These are phyloP conservation scores for Palaemon carinicauda DNA, from an alignment of 1,140 invertebrate species.

Conservation along the genomic window DNA sequence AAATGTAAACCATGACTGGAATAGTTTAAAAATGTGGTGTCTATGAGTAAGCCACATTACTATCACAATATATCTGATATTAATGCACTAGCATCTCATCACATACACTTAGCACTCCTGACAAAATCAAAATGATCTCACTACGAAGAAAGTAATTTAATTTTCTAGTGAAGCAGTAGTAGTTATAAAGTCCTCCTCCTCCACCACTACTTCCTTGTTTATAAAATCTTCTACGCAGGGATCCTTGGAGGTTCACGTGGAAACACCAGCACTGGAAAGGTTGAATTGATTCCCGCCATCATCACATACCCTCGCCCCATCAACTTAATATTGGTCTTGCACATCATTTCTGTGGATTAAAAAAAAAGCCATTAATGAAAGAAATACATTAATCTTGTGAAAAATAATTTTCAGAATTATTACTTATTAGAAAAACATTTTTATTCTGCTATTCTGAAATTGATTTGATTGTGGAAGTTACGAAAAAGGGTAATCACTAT, in stretches of 20 bases:
- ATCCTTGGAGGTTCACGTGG: constrained; percentile 49
- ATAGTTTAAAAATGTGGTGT: neutral
- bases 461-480: too few species aligned
- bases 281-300: constrained; percentile 26
- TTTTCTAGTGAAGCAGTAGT: constrained; percentile 6
- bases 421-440: too few species aligned
- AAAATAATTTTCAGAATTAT: too few species aligned
- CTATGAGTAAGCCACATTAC: constrained; percentile 31
- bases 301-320: constrained; percentile 7
- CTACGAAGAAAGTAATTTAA: neutral
- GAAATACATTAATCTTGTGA: too few species aligned
- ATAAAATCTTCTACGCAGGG: constrained; percentile 31
- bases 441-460: too few species aligned
- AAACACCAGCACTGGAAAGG: constrained; percentile 37
- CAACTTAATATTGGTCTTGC: constrained; percentile 1
- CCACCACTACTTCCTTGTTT: neutral
- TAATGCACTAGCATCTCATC: constrained; percentile 19
- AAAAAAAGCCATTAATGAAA: neutral
- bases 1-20: neutral
- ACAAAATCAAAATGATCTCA: too few species aligned
- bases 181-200: neutral
- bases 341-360: constrained; percentile 13
- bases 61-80: constrained; percentile 39
- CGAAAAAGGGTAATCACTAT: too few species aligned
- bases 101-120: too few species aligned